phyloP scores from a whole-genome alignment of 2,888 invertebrate species.

The Julus scandinavius region DNA sequence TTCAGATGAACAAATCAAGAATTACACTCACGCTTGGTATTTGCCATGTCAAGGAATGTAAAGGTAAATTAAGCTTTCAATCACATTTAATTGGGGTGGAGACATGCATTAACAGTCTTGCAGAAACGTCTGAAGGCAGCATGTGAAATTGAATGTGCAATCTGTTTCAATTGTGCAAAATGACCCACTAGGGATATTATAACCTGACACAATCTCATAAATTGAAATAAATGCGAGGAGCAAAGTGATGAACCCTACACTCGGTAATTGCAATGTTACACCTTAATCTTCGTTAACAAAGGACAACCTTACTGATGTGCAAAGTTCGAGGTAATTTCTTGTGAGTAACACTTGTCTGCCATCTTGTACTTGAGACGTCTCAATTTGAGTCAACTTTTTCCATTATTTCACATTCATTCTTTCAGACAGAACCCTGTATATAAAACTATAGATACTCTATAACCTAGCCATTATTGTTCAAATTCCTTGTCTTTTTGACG shows the following conservation, averaged over 20 bases:
- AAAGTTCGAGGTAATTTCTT: background rate
- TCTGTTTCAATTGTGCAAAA: background rate
- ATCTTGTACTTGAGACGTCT: background rate
- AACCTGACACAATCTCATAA: background rate
- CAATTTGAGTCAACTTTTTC: background rate
- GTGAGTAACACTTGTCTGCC: background rate
- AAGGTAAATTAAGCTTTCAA: background rate
- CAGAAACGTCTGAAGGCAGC: background rate
- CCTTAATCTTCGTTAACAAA: background rate
- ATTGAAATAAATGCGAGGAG: slow-evolving; percentile 1
- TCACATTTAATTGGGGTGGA: background rate
- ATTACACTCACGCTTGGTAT: no score
- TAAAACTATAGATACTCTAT: no score
- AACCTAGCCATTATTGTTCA: background rate
- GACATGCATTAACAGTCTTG: background rate
- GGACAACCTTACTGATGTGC: background rate
- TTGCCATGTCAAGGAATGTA: background rate
- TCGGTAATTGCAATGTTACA: background rate
- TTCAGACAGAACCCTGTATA: background rate
- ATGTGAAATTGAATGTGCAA: background rate
- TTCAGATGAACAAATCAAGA: background rate
- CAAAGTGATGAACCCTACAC: background rate
- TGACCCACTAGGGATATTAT: background rate
- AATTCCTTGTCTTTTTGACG: background rate
- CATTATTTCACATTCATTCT: background rate